Conservation (phyloP, 2,888 invertebrate genomes). For the Nemurella pictetii region DNA sequence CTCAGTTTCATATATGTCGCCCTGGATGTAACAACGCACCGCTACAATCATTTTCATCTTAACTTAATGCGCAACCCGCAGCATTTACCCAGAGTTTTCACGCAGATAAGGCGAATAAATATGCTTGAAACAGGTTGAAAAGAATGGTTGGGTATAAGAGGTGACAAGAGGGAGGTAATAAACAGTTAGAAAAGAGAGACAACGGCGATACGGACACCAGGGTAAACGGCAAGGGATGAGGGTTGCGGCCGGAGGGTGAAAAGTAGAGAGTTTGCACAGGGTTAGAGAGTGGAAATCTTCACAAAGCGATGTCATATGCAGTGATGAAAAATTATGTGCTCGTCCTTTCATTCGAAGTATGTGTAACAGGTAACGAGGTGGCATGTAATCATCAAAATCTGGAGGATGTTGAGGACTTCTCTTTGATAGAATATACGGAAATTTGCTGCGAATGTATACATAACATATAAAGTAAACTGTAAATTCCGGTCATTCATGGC, state of each 20-base stretch:
- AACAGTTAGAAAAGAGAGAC: background rate
- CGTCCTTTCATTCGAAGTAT: too few species aligned
- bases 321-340: too few species aligned
- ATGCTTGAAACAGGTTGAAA: background rate
- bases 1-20: background rate
- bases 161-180: background rate
- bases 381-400: too few species aligned
- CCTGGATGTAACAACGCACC: background rate
- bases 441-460: too few species aligned
- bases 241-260: background rate
- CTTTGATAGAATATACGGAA: too few species aligned
- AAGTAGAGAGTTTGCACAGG: background rate
- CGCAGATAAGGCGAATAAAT: background rate
- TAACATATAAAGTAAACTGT: too few species aligned
- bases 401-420: too few species aligned
- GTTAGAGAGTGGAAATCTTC: too few species aligned
- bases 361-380: too few species aligned
- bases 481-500: too few species aligned
- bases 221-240: too few species aligned
- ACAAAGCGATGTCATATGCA: too few species aligned
- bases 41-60: background rate
- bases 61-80: background rate
- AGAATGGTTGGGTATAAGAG: background rate
- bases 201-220: background rate
- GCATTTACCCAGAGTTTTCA: background rate